Base-by-base conservation (phyloP, 2,888 invertebrate genomes). In the Ariolimax columbianus region DNA sequence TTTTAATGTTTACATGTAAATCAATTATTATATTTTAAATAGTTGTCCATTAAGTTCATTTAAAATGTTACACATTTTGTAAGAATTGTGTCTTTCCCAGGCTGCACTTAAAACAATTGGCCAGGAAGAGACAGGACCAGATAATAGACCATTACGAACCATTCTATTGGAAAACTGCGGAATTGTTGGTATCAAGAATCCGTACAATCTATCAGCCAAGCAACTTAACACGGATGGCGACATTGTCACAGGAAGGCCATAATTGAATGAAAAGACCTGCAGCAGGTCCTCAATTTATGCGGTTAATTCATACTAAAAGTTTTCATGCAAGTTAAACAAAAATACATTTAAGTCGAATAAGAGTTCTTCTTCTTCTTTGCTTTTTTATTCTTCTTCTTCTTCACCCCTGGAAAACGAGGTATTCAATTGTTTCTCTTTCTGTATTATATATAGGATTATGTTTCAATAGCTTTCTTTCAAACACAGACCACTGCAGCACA, bases 151-250 rank as follows among this genome's bases (percentile, higher is more conserved):
- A 33, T 26, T 82, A 23, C 47, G 73, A 40, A 3, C 47, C 1
- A 23, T 82, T 17, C 19, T 36, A 0, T 9, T 82, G 6, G 82
- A 73, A 17, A 55, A 82, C 38, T 72, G 73, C 38, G 82, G 82
- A 33, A 43, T 72, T 55, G n/a, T 72, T 23, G 17, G 59, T 9
- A 9, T 82, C 2, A 82, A 70, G 36, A 17, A 1, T 9, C 55
- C 55, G 11, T 82, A 82, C 26, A 55, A 1, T 33, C 40, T 82
- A 30, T 40, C 72, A 36, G 51, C 55, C n/a, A n/a, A 72, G 0
- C 82, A 82, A 59, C 38, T 82, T 4, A 82, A 82, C 59, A 73
- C 73, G 6, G 59, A 82, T 47, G 59, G 36, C 1, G 82, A 82
- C 30, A 38, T 82, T 23, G 38, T 7, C 38, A 78, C 75, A 17